Evolutionary conservation across 2,113 vertebrate genomes (phyloP).

Genomic region (Ploceus nigricollis): DNA sequence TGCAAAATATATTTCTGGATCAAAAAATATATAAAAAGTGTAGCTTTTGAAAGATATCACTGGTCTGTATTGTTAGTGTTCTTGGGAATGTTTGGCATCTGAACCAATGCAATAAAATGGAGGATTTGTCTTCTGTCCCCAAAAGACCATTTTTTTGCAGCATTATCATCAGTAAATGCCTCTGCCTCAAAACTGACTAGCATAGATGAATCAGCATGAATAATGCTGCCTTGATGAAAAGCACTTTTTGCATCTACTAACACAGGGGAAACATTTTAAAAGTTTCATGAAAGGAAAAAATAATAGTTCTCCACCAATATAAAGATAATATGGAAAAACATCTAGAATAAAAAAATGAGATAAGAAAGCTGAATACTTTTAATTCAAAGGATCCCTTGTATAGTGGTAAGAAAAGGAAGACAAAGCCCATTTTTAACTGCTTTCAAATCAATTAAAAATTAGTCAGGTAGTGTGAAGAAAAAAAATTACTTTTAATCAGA

Average conservation of each 20-base stretch:
- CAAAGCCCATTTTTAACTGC: neutral
- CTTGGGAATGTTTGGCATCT: neutral
- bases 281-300: neutral
- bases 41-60: neutral
- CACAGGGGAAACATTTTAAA: neutral
- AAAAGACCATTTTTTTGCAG: neutral
- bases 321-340: neutral
- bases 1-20: neutral
- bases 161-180: neutral
- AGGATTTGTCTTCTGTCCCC: neutral
- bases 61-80: neutral
- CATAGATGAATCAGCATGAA: neutral
- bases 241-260: neutral
- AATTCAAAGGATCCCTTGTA: neutral
- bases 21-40: neutral
- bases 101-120: neutral
- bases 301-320: neutral
- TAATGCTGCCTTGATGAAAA: neutral
- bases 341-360: neutral
- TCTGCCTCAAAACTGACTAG: neutral
- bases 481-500: neutral
- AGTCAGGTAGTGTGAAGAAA: neutral
- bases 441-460: neutral
- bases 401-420: neutral
- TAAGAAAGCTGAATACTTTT: neutral